Percentiles rank a stretch among this genome's conserved stretches.
Evolutionary conservation across 2,888 invertebrate species (phyloP).

Genomic region (Caenorhabditis sp.): DNA sequence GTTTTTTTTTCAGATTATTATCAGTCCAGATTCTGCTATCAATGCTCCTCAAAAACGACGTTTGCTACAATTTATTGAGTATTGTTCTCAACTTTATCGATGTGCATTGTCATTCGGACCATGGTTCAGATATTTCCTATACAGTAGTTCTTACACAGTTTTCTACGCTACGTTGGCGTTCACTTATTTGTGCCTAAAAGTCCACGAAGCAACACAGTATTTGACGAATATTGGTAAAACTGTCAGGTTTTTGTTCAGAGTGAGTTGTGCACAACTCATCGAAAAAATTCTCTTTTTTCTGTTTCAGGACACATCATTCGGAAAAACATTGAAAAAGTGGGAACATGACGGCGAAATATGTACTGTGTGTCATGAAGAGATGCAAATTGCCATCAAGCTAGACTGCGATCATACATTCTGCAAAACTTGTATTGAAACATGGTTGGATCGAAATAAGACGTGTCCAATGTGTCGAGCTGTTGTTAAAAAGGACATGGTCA

Average conservation of each 20-base stretch:
- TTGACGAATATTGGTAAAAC: conserved; percentile 11
- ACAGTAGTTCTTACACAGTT: not conserved
- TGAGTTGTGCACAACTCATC: too few relatives aligned
- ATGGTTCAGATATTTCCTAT: conserved; percentile 27
- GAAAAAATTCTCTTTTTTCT: conserved; percentile 12
- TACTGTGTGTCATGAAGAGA: conserved; percentile 23
- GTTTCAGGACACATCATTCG: conserved; percentile 16
- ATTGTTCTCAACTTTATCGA: conserved; percentile 30
- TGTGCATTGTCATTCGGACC: conserved; percentile 34
- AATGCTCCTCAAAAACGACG: conserved; percentile 11
- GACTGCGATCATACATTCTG: conserved; percentile 64
- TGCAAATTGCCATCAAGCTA: conserved; percentile 33
- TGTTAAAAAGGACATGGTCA: conserved; percentile 26
- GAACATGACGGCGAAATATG: conserved; percentile 11
- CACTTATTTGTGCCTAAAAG: conserved; percentile 3
- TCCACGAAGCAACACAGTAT: conserved; percentile 23
- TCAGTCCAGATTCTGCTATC: conserved; percentile 8
- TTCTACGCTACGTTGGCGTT: not conserved
- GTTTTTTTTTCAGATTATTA: conserved; percentile 10
- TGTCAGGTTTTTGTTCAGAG: conserved; percentile 11
- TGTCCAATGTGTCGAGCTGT: conserved; percentile 62
- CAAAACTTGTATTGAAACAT: conserved; percentile 60
- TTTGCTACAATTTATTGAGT: conserved; percentile 17
- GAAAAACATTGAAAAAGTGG: conserved; percentile 1
- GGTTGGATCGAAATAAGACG: conserved; percentile 60